phyloP scores from a whole-genome alignment of 2,888 invertebrate genomes.

The Drosophila tanythrix region DNA sequence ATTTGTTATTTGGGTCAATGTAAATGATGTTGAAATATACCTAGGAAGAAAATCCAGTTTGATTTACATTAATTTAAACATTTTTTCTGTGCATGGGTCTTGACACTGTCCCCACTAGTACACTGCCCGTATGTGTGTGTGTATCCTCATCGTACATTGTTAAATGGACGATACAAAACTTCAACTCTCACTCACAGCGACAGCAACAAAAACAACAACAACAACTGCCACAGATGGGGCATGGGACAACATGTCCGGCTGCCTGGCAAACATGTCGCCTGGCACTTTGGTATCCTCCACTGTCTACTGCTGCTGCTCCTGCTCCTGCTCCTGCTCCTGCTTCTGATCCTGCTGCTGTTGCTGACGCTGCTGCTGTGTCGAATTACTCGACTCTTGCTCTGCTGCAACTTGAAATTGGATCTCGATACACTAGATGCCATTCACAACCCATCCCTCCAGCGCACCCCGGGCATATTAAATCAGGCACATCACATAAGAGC shows the following conservation, averaged over 20 bases:
- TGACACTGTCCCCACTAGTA: slow-evolving; percentile 3
- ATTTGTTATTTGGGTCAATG: neutral
- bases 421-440: slow-evolving; percentile 35
- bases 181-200: slow-evolving; percentile 41
- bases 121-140: slow-evolving; percentile 10
- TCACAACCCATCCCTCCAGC: neutral
- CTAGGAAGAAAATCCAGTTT: neutral
- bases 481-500: slow-evolving; percentile 19
- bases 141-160: slow-evolving; percentile 72
- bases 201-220: slow-evolving; percentile 9
- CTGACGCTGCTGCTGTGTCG: slow-evolving; percentile 30
- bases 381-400: slow-evolving; percentile 50
- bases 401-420: slow-evolving; percentile 59
- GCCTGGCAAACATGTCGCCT: slow-evolving; percentile 61
- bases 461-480: slow-evolving; percentile 9
- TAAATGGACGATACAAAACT: slow-evolving; percentile 80
- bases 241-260: slow-evolving; percentile 48
- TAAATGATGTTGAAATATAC: neutral
- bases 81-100: neutral
- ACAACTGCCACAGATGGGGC: neutral
- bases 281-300: slow-evolving; percentile 50
- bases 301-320: slow-evolving; percentile 14
- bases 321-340: slow-evolving; percentile 12
- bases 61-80: neutral
- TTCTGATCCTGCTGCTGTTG: neutral